Conservation (phyloP, 2,888 invertebrate genomes). For the Leucophenga maculata region DNA sequence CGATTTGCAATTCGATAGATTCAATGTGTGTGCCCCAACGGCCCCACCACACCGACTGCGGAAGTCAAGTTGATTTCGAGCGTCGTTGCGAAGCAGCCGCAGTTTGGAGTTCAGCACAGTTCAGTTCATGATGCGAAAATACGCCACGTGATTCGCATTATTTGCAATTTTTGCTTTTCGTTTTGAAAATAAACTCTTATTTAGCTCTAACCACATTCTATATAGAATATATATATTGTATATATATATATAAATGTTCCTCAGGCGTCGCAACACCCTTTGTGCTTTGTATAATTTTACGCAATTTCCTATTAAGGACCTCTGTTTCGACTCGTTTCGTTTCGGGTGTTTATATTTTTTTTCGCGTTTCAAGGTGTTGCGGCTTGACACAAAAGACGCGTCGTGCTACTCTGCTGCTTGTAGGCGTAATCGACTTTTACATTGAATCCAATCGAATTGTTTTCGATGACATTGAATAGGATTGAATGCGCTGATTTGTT, state of each 20-base stretch:
- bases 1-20: not conserved
- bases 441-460: too few species aligned
- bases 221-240: too few species aligned
- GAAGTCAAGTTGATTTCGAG: too few species aligned
- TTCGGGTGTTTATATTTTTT: not conserved
- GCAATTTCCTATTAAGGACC: conserved; percentile 22
- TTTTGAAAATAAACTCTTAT: conserved; percentile 23
- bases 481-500: too few species aligned
- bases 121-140: conserved; percentile 19
- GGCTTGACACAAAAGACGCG: not conserved
- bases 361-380: not conserved
- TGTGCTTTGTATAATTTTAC: conserved; percentile 2
- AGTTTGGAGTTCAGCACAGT: not conserved
- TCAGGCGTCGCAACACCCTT: not conserved
- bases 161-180: conserved; percentile 56
- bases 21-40: not conserved
- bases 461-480: too few species aligned
- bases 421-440: too few species aligned
- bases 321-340: not conserved
- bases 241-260: too few species aligned
- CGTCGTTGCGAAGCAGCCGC: not conserved
- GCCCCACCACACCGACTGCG: too few species aligned
- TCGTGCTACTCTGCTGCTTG: not conserved
- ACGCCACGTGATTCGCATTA: conserved; percentile 62
- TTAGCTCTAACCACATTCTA: too few species aligned